phyloP scores from a whole-genome alignment of 2,797 vertebrate species.

The Aulostomus chinensis region DNA sequence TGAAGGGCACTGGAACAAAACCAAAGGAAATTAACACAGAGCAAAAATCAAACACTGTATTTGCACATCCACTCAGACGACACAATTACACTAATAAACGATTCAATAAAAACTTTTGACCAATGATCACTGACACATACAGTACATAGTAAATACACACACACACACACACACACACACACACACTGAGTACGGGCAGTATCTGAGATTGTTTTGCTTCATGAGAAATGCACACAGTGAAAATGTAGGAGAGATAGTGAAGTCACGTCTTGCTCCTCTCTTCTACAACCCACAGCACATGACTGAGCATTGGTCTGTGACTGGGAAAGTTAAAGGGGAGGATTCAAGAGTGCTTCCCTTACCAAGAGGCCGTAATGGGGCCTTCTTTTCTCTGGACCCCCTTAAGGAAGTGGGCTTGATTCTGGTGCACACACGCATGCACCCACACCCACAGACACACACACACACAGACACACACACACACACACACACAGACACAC shows the following conservation, averaged over 20 bases:
- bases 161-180: slow-evolving; percentile 14
- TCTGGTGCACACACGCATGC: slow-evolving; percentile 36
- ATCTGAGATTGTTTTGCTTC: not conserved
- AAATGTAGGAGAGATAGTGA: slow-evolving; percentile 1
- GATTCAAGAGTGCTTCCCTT: slow-evolving; percentile 36
- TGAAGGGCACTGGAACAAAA: not conserved
- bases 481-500: no score
- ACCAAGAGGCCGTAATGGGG: slow-evolving; percentile 51
- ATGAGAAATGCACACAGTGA: slow-evolving; percentile 12
- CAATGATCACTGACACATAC: not conserved
- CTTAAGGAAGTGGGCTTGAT: slow-evolving; percentile 66
- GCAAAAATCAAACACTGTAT: not conserved
- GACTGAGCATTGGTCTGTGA: slow-evolving; percentile 4
- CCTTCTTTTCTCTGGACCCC: slow-evolving; percentile 55
- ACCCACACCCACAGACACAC: slow-evolving; percentile 5
- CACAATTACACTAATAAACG: not conserved
- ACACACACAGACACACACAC: slow-evolving; percentile 23
- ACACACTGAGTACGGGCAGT: slow-evolving; percentile 19
- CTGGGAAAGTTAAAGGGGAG: not conserved
- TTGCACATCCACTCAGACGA: not conserved
- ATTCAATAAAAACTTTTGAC: not conserved
- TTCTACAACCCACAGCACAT: not conserved
- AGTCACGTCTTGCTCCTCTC: not conserved
- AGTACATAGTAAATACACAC: slow-evolving; percentile 3
- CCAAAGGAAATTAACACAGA: not conserved